These are phyloP conservation scores for Harpagifer antarcticus DNA, from an alignment of 2,797 vertebrate species.

Conservation along the genomic window DNA sequence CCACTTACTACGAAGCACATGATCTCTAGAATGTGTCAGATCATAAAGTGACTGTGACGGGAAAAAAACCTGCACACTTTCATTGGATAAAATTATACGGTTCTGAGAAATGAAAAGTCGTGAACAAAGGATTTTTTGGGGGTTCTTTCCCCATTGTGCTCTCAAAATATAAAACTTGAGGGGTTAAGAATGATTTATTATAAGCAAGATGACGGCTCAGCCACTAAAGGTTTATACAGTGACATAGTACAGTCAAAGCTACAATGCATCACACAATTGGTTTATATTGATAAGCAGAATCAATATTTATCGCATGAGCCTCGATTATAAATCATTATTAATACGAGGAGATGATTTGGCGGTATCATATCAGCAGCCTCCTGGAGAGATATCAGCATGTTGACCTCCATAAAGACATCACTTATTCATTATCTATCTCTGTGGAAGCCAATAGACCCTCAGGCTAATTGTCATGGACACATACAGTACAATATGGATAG, in stretches of 20 bases:
- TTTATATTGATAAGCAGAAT: neutral
- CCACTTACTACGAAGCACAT: neutral
- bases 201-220: neutral
- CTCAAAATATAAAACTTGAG: neutral
- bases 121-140: neutral
- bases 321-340: neutral
- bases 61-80: neutral
- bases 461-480: constrained; percentile 60
- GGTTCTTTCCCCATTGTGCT: neutral
- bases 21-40: neutral
- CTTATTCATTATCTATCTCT: constrained; percentile 61
- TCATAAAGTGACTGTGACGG: neutral
- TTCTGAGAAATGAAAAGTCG: neutral
- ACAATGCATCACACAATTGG: neutral
- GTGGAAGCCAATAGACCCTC: constrained; percentile 54
- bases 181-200: neutral
- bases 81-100: neutral
- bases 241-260: neutral
- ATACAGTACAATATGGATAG: constrained; percentile 64
- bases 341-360: neutral
- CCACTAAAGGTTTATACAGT: neutral
- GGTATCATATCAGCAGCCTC: neutral
- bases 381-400: constrained; percentile 31
- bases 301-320: neutral
- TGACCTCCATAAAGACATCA: constrained; percentile 55